Evolutionary conservation across 2,797 vertebrate genomes (phyloP).

Genomic region (Etheostoma perlongum): DNA sequence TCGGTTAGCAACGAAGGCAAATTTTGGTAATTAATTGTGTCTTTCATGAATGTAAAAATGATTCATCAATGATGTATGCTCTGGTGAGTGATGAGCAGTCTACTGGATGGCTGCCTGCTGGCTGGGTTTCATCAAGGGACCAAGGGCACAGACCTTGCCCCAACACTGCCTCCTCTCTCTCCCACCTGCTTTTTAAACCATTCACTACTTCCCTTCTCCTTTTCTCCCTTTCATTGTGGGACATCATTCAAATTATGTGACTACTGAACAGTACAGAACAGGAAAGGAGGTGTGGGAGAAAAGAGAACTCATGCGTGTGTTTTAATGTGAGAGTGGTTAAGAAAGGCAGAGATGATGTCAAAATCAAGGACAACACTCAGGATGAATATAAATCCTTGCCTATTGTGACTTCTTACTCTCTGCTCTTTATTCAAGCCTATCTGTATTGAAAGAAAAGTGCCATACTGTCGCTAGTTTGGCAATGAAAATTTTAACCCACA

Average conservation of each 20-base stretch:
- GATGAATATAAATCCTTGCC: conserved; percentile 52
- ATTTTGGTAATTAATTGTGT: too few relatives aligned
- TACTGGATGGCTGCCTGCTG: conserved; percentile 30
- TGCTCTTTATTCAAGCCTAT: conserved; percentile 31
- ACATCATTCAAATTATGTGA: conserved; percentile 55
- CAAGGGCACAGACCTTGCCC: conserved; percentile 57
- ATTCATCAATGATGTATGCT: background rate
- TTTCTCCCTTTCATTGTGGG: conserved; percentile 35
- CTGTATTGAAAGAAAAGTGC: background rate
- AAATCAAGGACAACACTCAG: conserved; percentile 50
- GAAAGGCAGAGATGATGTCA: conserved; percentile 48
- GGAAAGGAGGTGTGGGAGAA: conserved; percentile 17
- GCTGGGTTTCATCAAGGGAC: conserved; percentile 26
- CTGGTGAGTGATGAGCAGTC: conserved; percentile 18
- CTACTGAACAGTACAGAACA: conserved; percentile 45
- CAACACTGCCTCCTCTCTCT: conserved; percentile 26
- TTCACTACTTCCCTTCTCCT: conserved; percentile 39
- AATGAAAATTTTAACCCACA: conserved; percentile 69
- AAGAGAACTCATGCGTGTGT: conserved; percentile 21
- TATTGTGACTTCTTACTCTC: conserved; percentile 42
- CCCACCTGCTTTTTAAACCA: conserved; percentile 56
- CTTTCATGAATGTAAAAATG: too few relatives aligned
- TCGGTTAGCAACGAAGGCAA: too few relatives aligned
- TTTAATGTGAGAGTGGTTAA: conserved; percentile 51
- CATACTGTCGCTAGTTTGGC: conserved; percentile 19